phyloP scores from a whole-genome alignment of 2,888 invertebrate species.

The Subacronicta megacephala region DNA sequence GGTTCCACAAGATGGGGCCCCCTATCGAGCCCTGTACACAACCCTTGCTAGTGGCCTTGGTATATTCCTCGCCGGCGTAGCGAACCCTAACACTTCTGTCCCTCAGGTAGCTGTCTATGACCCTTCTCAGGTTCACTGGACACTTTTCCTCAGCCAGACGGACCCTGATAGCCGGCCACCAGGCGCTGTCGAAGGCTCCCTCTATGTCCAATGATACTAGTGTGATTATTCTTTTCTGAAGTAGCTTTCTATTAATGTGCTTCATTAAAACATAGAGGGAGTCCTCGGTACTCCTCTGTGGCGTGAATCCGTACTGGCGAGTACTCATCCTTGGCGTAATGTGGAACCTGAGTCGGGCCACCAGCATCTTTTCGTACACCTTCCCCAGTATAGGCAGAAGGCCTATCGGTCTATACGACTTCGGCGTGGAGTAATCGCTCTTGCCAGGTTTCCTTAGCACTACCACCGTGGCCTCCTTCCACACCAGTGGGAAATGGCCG shows the following conservation, averaged over 20 bases:
- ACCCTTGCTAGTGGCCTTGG: not conserved
- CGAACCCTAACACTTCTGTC: not conserved
- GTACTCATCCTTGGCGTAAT: no score
- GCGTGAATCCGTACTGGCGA: no score
- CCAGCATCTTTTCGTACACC: no score
- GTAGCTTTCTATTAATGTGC: not conserved
- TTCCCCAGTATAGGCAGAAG: no score
- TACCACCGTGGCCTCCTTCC: no score
- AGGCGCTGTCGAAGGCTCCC: conserved; percentile 9
- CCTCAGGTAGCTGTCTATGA: not conserved
- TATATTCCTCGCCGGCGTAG: not conserved
- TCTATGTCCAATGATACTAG: conserved; percentile 10
- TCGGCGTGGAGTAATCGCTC: no score
- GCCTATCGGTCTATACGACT: no score
- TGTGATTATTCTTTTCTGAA: not conserved
- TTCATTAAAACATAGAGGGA: conserved; percentile 6
- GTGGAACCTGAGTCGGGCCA: no score
- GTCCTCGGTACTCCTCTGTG: conserved; percentile 3
- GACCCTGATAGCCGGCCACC: conserved; percentile 10
- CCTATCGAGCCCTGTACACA: conserved; percentile 2
- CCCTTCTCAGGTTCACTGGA: not conserved
- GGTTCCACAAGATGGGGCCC: conserved; percentile 1
- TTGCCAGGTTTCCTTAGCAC: no score
- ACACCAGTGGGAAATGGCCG: no score
- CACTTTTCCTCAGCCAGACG: not conserved